A percentile compares a stretch with the other conserved stretches of the same genome.
Conservation (phyloP, 1,140 invertebrate genomes). For the Eriosoma lanigerum region DNA sequence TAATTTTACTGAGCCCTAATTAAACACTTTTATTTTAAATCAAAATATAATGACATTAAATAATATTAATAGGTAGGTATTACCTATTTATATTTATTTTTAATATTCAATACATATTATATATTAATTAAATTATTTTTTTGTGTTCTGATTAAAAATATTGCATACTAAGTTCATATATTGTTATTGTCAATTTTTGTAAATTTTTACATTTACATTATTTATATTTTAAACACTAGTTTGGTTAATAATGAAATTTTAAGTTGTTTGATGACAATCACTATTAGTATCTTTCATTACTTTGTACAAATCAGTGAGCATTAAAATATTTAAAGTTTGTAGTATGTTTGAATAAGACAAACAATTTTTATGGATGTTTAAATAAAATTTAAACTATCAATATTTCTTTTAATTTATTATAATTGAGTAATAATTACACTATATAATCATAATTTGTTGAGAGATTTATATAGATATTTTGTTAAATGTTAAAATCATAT, state of each 20-base stretch:
- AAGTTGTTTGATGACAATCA: constrained; percentile 6
- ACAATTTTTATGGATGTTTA: background rate
- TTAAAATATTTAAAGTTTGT: background rate
- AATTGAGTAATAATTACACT: background rate
- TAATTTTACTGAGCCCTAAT: background rate
- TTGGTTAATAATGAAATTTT: background rate
- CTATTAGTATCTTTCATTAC: background rate
- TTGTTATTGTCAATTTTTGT: too few relatives aligned
- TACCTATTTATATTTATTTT: background rate
- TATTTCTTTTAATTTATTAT: background rate
- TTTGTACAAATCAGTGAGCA: background rate
- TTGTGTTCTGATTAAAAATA: background rate
- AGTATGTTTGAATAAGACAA: background rate
- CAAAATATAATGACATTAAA: too few relatives aligned
- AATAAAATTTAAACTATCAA: background rate
- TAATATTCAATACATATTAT: too few relatives aligned
- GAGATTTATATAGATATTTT: too few relatives aligned
- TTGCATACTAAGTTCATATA: too few relatives aligned
- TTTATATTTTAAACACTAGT: background rate
- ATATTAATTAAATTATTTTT: background rate
- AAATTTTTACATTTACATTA: too few relatives aligned
- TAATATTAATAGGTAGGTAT: too few relatives aligned
- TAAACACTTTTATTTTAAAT: background rate
- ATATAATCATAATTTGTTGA: too few relatives aligned
- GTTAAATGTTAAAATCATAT: too few relatives aligned